phyloP scores from a whole-genome alignment of 2,797 vertebrate genomes.

The Gymnothorax javanicus region DNA sequence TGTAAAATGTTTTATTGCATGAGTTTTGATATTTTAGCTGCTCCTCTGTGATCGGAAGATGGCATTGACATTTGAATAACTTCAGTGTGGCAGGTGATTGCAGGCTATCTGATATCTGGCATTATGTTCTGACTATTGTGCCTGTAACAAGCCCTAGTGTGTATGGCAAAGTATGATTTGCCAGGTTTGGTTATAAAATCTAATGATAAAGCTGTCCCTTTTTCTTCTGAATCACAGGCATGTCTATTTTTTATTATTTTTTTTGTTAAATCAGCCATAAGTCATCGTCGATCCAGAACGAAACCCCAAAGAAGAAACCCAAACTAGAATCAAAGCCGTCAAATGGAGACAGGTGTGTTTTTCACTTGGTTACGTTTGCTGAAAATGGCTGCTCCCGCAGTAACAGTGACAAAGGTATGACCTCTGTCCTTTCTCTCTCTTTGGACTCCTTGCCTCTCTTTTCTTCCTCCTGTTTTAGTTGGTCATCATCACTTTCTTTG shows the following conservation, averaged over 20 bases:
- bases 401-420: not conserved
- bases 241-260: constrained; percentile 48
- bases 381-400: not conserved
- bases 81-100: not conserved
- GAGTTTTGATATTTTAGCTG: not conserved
- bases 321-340: constrained; percentile 99
- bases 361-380: not conserved
- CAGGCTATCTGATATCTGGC: not conserved
- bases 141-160: not conserved
- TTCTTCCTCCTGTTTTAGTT: not conserved
- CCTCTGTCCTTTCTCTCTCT: not conserved
- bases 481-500: not conserved
- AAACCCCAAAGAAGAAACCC: constrained; percentile 99
- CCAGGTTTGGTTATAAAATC: not conserved
- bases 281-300: constrained; percentile 98
- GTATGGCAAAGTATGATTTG: not conserved
- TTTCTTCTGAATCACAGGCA: not conserved
- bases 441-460: not conserved
- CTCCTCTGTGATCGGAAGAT: not conserved
- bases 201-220: not conserved
- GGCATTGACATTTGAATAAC: not conserved
- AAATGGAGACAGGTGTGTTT: constrained; percentile 91
- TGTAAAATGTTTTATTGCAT: not conserved
- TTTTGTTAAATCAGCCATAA: constrained; percentile 86
- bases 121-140: not conserved